Base-by-base conservation (phyloP, 2,888 invertebrate genomes). In the Eupelmus urozonus region DNA sequence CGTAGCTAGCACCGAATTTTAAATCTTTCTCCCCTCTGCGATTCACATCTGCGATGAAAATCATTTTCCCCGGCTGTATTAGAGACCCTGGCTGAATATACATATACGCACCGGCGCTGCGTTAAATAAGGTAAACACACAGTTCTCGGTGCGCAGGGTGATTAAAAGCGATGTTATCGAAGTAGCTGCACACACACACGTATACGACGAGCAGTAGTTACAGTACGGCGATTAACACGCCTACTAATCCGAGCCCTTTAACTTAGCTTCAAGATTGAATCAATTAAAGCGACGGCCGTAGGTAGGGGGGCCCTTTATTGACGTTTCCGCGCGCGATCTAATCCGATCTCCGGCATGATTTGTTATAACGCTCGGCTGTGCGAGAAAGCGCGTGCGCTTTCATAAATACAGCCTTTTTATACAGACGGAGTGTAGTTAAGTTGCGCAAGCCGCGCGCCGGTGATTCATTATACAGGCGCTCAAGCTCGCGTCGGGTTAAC, bases 211-310 rank as follows among this genome's bases (percentile, higher is more conserved):
- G 16, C 55, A 1, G 23, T 9, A 23, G 23, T 55, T 23, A 55
- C 59, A 62, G 29, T 20, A 62, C 11, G 18, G 20, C 20, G 40
- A 1, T 62, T 62, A 62, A 62, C 42, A 62, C 62, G 42, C 13
- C 62, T 20, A 42, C 42, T 20, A 62, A 62, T 62, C 42, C 23
- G 34, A 16, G 11, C 20, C 23, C 11, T 23, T 42, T 13, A 62
- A 62, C 62, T 62, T 62, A 23, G 62, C 11, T 42, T 62, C 62
- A 40, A 16, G 42, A 62, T 42, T 42, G 42, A 42, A 62, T 42
- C 62, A 62, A 62, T 62, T 42, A 62, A 62, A 23, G 2, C 18
- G 11, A 42, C 34, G 34, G 3, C 5, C 34, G 34, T 9, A 3
- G 34, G 34, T 5, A 34, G 9, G 34, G 34, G 9, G 34, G 9